Evolutionary conservation across 2,113 vertebrate genomes (phyloP).

Genomic region (Neotoma lepida): DNA sequence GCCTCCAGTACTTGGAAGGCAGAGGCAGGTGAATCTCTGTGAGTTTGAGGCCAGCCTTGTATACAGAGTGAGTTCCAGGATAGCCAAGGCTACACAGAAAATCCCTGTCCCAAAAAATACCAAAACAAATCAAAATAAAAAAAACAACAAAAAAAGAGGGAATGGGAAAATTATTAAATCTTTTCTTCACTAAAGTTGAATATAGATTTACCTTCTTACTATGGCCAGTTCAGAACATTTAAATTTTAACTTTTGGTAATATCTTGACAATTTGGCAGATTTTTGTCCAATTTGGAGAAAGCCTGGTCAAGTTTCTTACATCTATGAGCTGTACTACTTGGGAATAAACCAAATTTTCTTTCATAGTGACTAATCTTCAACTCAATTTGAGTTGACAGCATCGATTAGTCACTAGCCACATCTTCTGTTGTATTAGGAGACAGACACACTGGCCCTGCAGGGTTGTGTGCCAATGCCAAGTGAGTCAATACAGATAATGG

Average conservation of each 20-base stretch:
- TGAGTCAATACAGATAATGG: neutral
- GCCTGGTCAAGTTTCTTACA: neutral
- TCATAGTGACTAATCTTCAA: neutral
- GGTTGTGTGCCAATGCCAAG: neutral
- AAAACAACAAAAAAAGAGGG: too few relatives aligned
- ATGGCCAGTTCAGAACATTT: constrained; percentile 5
- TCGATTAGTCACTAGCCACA: neutral
- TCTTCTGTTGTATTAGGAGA: neutral
- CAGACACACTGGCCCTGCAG: neutral
- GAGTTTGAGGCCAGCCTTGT: too few relatives aligned
- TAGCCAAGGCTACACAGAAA: too few relatives aligned
- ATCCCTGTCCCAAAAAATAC: too few relatives aligned
- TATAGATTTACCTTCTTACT: neutral
- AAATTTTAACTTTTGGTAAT: neutral
- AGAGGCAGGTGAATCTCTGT: too few relatives aligned
- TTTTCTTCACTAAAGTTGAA: neutral
- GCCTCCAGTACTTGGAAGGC: too few relatives aligned
- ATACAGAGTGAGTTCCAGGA: too few relatives aligned
- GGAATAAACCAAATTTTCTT: constrained; percentile 22
- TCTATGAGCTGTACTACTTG: neutral
- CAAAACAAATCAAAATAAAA: too few relatives aligned
- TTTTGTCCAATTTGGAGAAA: neutral
- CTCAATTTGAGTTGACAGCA: neutral
- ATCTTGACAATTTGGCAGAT: neutral
- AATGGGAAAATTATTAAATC: constrained; percentile 4